These are phyloP conservation scores for Paedocypris micromegethes DNA, from an alignment of 2,797 vertebrate species.

Conservation along the genomic window DNA sequence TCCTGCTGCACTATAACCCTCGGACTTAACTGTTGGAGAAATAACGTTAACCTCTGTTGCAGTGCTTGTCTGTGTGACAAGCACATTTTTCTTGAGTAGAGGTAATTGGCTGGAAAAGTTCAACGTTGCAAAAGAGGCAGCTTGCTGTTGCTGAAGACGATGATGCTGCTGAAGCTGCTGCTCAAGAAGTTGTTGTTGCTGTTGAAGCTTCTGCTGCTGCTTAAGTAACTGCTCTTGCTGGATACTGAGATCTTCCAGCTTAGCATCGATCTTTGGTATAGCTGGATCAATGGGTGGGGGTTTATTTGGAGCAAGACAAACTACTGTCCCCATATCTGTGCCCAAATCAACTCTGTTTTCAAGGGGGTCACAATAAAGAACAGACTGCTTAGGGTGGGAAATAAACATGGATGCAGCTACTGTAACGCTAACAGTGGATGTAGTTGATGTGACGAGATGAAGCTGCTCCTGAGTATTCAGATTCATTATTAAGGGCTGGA, in stretches of 20 bases:
- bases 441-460: constrained; percentile 70
- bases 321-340: constrained; percentile 81
- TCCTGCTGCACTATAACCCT: constrained; percentile 67
- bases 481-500: constrained; percentile 96
- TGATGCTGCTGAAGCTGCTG: constrained; percentile 74
- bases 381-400: constrained; percentile 84
- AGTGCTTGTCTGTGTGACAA: constrained; percentile 77
- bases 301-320: constrained; percentile 87
- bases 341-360: constrained; percentile 88
- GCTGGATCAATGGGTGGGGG: constrained; percentile 66
- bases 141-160: constrained; percentile 71
- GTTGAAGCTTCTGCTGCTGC: constrained; percentile 67
- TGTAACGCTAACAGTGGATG: constrained; percentile 87
- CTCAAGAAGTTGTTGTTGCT: constrained; percentile 66
- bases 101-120: constrained; percentile 75
- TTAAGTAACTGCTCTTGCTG: constrained; percentile 73
- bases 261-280: constrained; percentile 75
- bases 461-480: constrained; percentile 88
- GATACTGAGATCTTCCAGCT: constrained; percentile 76
- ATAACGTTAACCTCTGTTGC: constrained; percentile 66
- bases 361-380: constrained; percentile 90
- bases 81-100: constrained; percentile 80
- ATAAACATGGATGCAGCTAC: constrained; percentile 93
- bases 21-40: constrained; percentile 63
- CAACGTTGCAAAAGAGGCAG: constrained; percentile 77